phyloP scores from a whole-genome alignment of 1,140 invertebrate species.

The Bombyx mandarina region DNA sequence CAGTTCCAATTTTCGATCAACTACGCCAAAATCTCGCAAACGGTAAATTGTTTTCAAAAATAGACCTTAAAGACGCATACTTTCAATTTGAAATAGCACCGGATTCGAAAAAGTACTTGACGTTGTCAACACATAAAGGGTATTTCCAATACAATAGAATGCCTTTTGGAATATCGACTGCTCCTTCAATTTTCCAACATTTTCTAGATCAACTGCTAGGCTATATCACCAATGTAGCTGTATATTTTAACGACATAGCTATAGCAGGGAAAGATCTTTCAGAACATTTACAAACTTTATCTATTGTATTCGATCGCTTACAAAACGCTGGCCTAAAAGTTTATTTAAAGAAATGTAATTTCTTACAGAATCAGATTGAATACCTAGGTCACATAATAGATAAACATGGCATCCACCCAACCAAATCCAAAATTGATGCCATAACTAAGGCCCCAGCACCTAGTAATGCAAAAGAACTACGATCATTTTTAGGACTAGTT shows the following conservation, averaged over 20 bases:
- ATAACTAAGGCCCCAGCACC: slow-evolving; percentile 6
- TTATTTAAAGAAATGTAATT: slow-evolving; percentile 3
- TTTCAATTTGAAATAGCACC: slow-evolving; percentile 15
- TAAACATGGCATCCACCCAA: no score
- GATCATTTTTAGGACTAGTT: slow-evolving; percentile 7
- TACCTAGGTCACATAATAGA: no score
- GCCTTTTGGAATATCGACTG: slow-evolving; percentile 37
- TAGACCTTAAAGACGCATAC: slow-evolving; percentile 10
- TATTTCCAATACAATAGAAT: slow-evolving; percentile 8
- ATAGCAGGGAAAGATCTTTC: slow-evolving; percentile 18
- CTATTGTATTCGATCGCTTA: slow-evolving; percentile 4
- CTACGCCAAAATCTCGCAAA: slow-evolving; percentile 9
- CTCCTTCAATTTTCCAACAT: slow-evolving; percentile 48
- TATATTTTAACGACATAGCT: slow-evolving; percentile 53
- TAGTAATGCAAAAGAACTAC: slow-evolving; percentile 7
- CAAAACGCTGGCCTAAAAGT: slow-evolving; percentile 7
- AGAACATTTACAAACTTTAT: slow-evolving; percentile 4
- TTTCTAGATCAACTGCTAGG: slow-evolving; percentile 20
- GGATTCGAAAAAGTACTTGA: no score
- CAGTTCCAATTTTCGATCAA: slow-evolving; percentile 11
- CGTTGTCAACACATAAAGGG: slow-evolving; percentile 5
- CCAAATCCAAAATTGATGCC: neutral
- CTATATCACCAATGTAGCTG: slow-evolving; percentile 32
- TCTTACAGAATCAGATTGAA: no score
- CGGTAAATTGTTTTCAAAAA: slow-evolving; percentile 8